Conservation (phyloP, 2,113 vertebrate genomes). For the Leucopsar rothschildi region DNA sequence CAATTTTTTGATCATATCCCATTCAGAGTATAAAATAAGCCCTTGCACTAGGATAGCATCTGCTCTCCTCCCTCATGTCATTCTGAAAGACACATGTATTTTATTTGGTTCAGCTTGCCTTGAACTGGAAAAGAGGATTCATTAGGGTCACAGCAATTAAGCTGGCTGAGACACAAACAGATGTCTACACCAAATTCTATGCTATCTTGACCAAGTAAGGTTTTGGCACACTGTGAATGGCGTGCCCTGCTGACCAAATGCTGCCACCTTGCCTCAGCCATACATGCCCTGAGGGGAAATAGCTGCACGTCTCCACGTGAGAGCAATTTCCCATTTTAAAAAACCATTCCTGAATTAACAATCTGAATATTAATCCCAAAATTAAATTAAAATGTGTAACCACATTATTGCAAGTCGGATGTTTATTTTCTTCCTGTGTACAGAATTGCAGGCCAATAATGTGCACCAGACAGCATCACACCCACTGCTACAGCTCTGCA, state of each 20-base stretch:
- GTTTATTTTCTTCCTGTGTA: slow-evolving; percentile 23
- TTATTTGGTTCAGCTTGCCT: neutral
- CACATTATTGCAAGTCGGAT: neutral
- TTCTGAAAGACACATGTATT: neutral
- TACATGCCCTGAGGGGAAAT: neutral
- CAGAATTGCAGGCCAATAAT: slow-evolving; percentile 54
- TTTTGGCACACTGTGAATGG: neutral
- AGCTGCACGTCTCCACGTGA: neutral
- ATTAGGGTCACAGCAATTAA: neutral
- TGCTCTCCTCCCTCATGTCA: neutral
- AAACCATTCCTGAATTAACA: neutral
- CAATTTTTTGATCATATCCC: neutral
- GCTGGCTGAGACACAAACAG: neutral
- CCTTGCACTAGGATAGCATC: neutral
- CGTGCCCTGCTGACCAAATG: neutral
- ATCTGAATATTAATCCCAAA: neutral
- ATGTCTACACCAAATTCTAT: neutral
- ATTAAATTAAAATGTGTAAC: neutral
- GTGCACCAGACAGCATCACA: slow-evolving; percentile 70
- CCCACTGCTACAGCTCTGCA: slow-evolving; percentile 70
- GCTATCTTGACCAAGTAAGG: neutral
- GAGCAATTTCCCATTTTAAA: neutral
- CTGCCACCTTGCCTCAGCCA: neutral
- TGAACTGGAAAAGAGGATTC: neutral
- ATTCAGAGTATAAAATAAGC: neutral